Evolutionary conservation across 2,888 invertebrate genomes (phyloP).

Genomic region (Polyploca ridens): DNA sequence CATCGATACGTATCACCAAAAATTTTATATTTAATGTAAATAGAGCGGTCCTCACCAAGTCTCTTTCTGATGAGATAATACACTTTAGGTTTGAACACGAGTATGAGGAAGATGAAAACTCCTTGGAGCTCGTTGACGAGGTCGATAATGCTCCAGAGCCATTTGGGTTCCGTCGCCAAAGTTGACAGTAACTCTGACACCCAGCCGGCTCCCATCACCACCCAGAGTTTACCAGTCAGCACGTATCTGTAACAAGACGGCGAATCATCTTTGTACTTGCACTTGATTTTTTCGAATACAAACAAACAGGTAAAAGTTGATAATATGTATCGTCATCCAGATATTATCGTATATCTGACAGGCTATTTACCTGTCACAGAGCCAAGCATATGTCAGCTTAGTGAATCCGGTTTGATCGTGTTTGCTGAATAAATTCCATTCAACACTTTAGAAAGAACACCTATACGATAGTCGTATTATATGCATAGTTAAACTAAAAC

Average conservation of each 20-base stretch:
- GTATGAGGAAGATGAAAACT: constrained; percentile 89
- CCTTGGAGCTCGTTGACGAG: constrained; percentile 89
- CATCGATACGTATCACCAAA: background rate
- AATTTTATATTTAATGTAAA: too few species aligned
- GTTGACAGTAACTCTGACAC: constrained; percentile 87
- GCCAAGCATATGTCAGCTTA: too few species aligned
- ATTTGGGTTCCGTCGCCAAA: constrained; percentile 74
- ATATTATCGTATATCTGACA: too few species aligned
- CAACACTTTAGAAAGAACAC: too few species aligned
- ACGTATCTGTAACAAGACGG: constrained; percentile 79
- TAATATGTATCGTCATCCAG: too few species aligned
- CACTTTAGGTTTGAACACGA: constrained; percentile 88
- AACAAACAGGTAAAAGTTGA: too few species aligned
- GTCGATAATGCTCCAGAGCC: constrained; percentile 85
- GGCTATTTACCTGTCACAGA: too few species aligned
- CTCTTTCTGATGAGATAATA: constrained; percentile 84
- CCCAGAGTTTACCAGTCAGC: constrained; percentile 89
- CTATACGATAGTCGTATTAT: too few species aligned
- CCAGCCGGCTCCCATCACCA: constrained; percentile 93
- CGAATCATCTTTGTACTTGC: background rate
- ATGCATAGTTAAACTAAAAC: too few species aligned
- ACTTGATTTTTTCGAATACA: background rate
- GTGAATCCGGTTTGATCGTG: too few species aligned
- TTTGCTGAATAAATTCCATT: too few species aligned
- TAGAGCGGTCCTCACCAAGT: constrained; percentile 75